These are phyloP conservation scores for Lordiphosa fenestrarum DNA, from an alignment of 2,888 invertebrate species.

Conservation along the genomic window DNA sequence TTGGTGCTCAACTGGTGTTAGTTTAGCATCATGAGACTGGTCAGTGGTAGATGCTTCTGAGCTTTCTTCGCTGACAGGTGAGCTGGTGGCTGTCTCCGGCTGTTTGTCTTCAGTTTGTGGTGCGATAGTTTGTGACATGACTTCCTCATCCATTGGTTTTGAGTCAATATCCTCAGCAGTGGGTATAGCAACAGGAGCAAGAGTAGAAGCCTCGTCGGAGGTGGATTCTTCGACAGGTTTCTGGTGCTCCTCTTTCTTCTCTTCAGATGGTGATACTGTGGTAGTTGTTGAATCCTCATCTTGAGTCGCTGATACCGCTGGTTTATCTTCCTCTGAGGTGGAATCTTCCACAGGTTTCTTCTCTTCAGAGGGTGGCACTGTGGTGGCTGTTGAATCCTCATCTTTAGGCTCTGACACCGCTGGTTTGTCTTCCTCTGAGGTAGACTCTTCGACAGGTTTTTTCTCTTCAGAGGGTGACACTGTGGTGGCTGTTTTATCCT, in stretches of 20 bases:
- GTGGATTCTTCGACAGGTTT: background rate
- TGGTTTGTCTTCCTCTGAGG: slow-evolving; percentile 8
- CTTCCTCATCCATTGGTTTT: slow-evolving; percentile 51
- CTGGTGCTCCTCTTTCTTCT: slow-evolving; percentile 21
- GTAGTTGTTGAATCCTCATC: slow-evolving; percentile 38
- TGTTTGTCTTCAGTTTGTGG: slow-evolving; percentile 36
- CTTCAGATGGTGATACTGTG: slow-evolving; percentile 22
- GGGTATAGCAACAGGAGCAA: slow-evolving; percentile 25
- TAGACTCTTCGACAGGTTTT: background rate
- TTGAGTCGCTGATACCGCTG: slow-evolving; percentile 10
- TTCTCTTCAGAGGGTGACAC: slow-evolving; percentile 13
- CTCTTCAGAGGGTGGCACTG: slow-evolving; percentile 18
- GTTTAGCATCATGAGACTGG: slow-evolving; percentile 34
- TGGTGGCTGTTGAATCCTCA: slow-evolving; percentile 36
- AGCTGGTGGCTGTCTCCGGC: slow-evolving; percentile 31
- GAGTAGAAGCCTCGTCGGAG: slow-evolving; percentile 23
- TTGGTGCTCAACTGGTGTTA: slow-evolving; percentile 37
- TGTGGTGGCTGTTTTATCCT: slow-evolving; percentile 30
- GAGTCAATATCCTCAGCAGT: slow-evolving; percentile 38
- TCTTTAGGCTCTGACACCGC: slow-evolving; percentile 20
- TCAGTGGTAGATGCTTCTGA: slow-evolving; percentile 52
- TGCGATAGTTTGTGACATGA: slow-evolving; percentile 42
- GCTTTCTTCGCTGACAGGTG: slow-evolving; percentile 38
- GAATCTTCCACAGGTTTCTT: slow-evolving; percentile 1
- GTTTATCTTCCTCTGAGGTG: slow-evolving; percentile 9